Conservation (phyloP, 2,113 vertebrate species). For the Macrotis lagotis region DNA sequence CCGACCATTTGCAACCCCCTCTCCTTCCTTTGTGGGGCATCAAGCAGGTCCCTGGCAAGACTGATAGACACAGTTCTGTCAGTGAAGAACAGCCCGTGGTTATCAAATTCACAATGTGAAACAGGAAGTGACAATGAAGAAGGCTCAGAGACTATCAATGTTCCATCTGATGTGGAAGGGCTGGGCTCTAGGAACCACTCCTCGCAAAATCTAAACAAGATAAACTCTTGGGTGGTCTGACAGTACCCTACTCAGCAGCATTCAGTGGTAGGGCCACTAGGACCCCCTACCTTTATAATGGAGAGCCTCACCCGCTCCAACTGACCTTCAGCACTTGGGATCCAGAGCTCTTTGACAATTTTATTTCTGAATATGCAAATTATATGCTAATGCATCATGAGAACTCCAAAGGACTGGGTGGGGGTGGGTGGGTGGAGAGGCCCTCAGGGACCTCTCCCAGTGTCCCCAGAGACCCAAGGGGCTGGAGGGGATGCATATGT, state of each 20-base stretch:
- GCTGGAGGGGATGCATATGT: neutral
- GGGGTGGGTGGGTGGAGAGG: neutral
- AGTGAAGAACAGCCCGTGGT: slow-evolving; percentile 23
- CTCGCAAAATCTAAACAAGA: slow-evolving; percentile 62
- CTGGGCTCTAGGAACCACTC: slow-evolving; percentile 24
- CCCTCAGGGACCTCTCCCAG: neutral
- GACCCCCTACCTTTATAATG: slow-evolving; percentile 75
- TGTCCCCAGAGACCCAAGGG: too few species aligned
- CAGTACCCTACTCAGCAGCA: too few species aligned
- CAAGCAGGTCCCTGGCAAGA: slow-evolving; percentile 6
- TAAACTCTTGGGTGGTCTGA: slow-evolving; percentile 28
- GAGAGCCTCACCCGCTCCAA: too few species aligned
- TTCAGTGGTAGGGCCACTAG: slow-evolving; percentile 65
- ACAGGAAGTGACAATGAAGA: slow-evolving; percentile 16
- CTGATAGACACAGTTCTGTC: neutral
- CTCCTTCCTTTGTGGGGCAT: neutral
- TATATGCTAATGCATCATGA: neutral
- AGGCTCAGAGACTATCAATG: neutral
- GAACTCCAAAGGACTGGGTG: too few species aligned
- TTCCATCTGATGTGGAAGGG: neutral
- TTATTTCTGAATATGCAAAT: neutral
- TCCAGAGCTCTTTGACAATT: neutral
- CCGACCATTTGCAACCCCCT: slow-evolving; percentile 23
- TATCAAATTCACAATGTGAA: slow-evolving; percentile 31
- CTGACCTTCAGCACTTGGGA: neutral